These are phyloP conservation scores for Trachymyrmex cornetzi DNA, from an alignment of 1,140 invertebrate species.

Conservation along the genomic window DNA sequence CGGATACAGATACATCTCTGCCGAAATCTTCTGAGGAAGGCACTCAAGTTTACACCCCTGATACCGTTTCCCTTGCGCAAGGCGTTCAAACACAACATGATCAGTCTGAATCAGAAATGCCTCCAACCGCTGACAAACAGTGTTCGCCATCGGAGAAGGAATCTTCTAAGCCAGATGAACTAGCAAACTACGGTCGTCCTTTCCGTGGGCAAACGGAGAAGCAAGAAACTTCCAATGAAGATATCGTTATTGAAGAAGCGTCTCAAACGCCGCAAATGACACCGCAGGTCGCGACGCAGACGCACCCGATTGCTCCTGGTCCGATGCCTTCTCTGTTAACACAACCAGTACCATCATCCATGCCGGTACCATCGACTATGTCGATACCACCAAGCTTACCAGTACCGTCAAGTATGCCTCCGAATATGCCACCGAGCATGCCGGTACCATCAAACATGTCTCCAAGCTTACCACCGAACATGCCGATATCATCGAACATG, in stretches of 20 bases:
- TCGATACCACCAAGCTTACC: conserved; percentile 56
- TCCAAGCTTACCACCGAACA: conserved; percentile 35
- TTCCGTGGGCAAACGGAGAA: conserved; percentile 73
- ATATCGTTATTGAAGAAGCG: conserved; percentile 79
- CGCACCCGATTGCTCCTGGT: conserved; percentile 27
- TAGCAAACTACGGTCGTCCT: conserved; percentile 70
- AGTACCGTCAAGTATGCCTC: conserved; percentile 59
- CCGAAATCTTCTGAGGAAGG: conserved; percentile 76
- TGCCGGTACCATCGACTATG: conserved; percentile 58
- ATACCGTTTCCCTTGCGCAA: conserved; percentile 65
- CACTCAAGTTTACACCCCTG: conserved; percentile 71
- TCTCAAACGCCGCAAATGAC: conserved; percentile 49
- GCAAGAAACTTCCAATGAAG: conserved; percentile 72
- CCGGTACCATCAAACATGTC: conserved; percentile 59
- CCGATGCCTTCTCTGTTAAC: conserved; percentile 61
- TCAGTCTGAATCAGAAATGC: conserved; percentile 71
- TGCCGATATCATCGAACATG: conserved; percentile 57
- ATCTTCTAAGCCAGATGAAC: conserved; percentile 49
- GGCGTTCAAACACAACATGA: conserved; percentile 71
- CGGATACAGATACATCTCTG: conserved; percentile 74
- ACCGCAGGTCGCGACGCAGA: conserved; percentile 50
- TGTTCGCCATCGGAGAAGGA: conserved; percentile 69
- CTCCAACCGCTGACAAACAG: conserved; percentile 67
- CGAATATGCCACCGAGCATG: conserved; percentile 47
- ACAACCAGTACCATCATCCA: conserved; percentile 42